Evolutionary conservation across 2,797 vertebrate species (phyloP), one percentile per base, ranked within the genome.

Genomic region (Onychomys leucogaster): DNA sequence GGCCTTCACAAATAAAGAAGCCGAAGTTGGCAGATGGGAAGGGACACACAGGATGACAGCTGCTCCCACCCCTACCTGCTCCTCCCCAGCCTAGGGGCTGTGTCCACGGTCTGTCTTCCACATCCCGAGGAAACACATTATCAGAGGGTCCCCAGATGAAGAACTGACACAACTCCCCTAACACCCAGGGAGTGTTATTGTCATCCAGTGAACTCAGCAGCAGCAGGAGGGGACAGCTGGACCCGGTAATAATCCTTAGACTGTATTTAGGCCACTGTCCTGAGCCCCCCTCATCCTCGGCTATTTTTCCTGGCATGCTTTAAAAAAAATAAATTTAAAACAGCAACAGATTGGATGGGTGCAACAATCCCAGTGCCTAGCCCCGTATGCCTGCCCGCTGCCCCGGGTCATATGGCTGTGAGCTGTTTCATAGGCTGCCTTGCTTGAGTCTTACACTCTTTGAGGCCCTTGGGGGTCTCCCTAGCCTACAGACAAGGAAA

Each of bases 251-350:
- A 97, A 97, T 97, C 96, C 95, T 87, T 84, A n/a, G 16, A 17
- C 87, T 41, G 85, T 86, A 95, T 97, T 85, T 96, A 96, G 96
- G 96, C 84, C 96, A 96, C 88, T 82, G n/a, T 71, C 73, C 80
- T 13, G 84, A 49, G 80, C 37, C 87, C 75, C 65, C 89, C 59
- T 75, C 89, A 73, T 49, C 67, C 85, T 93, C 25, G 21, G 59
- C 80, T 67, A 65, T 46, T 73, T 65, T 96, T 80, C 61, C 34
- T 63, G 57, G 67, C 65, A 88, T 77, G 61, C 93, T 96, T 46
- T 43, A 75, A 88, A 87, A 87, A 46, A 82, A 55, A n/a, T 67
- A 67, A 43, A 59, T 76, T 61, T 61, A 85, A 90, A 91, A 96
- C 84, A 93, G 86, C 46, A 92, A 76, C 63, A 29, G 86, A 90